Base-by-base conservation (phyloP, 2,113 vertebrate species). In the Nothocercus nigrocapillus region DNA sequence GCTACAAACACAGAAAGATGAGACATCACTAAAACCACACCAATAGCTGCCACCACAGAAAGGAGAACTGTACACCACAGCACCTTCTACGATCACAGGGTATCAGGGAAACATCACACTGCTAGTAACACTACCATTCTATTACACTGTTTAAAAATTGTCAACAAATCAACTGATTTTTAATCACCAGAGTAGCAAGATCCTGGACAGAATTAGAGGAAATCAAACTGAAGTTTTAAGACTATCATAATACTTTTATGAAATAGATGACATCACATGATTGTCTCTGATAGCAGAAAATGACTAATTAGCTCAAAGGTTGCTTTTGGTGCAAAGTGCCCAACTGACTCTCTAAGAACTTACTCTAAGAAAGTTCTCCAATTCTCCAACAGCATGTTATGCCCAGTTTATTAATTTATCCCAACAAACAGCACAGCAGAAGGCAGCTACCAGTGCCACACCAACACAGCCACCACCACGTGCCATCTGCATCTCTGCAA, bases 391-490 rank as follows among this genome's bases (percentile, higher is more conserved):
- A 67, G 7, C 3, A 62, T 32, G 38, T 78, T 59, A 13, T 14
- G 6, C 12, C 8, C 7, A 19, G 24, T 14, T 73, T 53, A 56
- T 19, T 30, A 76, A n/a, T 51, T 53, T 58, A 13, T 27, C 51
- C 32, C 4, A 81, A 7, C n/a, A 68, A 17, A 45, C 1, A 45
- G 5, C 22, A 30, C 20, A 69, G 18, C 0, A 2, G 27, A 88
- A 45, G 7, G 5, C 44, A 69, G 28, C 6, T 53, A 9, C 18
- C 2, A 0, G 11, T 16, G 9, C 17, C 5, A 20, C 25, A 22
- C 22, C 13, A 63, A 40, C 66, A 63, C 47, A 45, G 13, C 21
- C 42, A 21, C 21, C 21, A 49, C 30, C 21, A 34, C 8, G 14
- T 62, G 5, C 58, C 34, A 53, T 18, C 40, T 16, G 3, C 25